phyloP scores from a whole-genome alignment of 2,888 invertebrate species.

The Theodoxus fluviatilis region DNA sequence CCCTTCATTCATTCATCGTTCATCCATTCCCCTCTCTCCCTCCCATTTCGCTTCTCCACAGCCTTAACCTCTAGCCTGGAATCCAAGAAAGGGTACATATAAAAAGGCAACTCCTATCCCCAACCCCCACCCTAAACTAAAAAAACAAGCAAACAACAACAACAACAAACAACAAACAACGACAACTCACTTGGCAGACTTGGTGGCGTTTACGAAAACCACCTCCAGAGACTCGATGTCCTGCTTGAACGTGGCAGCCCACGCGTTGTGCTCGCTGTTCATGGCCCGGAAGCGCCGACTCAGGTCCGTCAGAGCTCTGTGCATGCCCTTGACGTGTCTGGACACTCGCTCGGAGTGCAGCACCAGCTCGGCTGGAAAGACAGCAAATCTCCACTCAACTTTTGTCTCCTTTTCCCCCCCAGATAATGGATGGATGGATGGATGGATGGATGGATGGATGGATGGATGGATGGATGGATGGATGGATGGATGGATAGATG shows the following conservation, averaged over 20 bases:
- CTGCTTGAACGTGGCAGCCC: conserved; percentile 55
- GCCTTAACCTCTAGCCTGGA: too few relatives aligned
- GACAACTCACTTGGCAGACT: conserved; percentile 56
- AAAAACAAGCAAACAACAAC: too few relatives aligned
- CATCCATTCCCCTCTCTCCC: not conserved
- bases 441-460: too few relatives aligned
- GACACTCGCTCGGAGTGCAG: conserved; percentile 64
- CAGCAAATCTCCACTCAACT: not conserved
- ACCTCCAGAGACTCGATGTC: conserved; percentile 61
- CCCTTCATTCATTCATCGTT: not conserved
- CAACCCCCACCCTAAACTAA: too few relatives aligned
- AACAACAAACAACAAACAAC: not conserved
- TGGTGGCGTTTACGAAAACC: conserved; percentile 63
- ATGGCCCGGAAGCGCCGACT: conserved; percentile 53
- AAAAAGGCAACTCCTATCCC: too few relatives aligned
- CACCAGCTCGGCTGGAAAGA: conserved; percentile 60
- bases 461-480: too few relatives aligned
- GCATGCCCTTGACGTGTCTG: conserved; percentile 62
- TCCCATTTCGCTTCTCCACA: not conserved
- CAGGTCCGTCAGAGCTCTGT: conserved; percentile 59
- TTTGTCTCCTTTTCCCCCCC: not conserved
- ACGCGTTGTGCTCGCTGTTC: conserved; percentile 57
- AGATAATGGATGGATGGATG: too few relatives aligned
- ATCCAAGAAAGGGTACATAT: too few relatives aligned
- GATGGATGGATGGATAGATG: too few relatives aligned